A percentile compares a stretch with the other conserved stretches of the same genome.
These are phyloP conservation scores for Rhagonycha fulva DNA, from an alignment of 2,888 invertebrate genomes.

Conservation along the genomic window DNA sequence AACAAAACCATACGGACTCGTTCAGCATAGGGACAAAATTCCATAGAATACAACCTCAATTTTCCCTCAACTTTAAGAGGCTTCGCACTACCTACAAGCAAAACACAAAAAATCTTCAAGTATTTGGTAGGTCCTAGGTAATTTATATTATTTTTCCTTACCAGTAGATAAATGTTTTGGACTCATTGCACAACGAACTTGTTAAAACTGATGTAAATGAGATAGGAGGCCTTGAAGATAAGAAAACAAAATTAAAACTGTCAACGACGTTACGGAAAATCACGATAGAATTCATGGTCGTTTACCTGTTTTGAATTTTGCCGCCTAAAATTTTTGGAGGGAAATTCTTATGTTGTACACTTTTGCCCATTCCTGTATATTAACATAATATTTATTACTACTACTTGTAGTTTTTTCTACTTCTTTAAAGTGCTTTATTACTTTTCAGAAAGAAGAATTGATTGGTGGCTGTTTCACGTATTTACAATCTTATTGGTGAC, in stretches of 20 bases:
- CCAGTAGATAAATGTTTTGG: slow-evolving; percentile 37
- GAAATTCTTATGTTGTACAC: slow-evolving; percentile 42
- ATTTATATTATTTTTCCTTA: slow-evolving; percentile 4
- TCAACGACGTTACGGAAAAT: not conserved
- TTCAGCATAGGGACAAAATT: slow-evolving; percentile 84
- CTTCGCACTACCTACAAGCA: slow-evolving; percentile 63
- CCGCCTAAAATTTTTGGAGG: not conserved
- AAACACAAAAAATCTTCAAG: not conserved
- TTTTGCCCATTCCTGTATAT: too few species aligned
- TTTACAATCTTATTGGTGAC: too few species aligned
- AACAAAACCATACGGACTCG: slow-evolving; percentile 73
- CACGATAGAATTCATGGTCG: not conserved
- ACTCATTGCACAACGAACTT: slow-evolving; percentile 26
- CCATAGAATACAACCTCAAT: slow-evolving; percentile 78
- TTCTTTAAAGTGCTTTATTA: not conserved
- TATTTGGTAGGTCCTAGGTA: not conserved
- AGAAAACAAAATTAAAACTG: not conserved
- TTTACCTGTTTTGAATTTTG: not conserved
- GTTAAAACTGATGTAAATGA: not conserved
- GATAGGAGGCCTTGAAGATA: not conserved
- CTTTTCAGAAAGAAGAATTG: not conserved
- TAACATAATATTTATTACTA: too few species aligned
- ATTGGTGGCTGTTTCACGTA: not conserved
- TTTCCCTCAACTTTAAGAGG: slow-evolving; percentile 67
- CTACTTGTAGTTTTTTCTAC: too few species aligned